A percentile compares a stretch with the other conserved stretches of the same genome.
phyloP scores from a whole-genome alignment of 2,797 vertebrate species.

The Denticeps clupeoides region DNA sequence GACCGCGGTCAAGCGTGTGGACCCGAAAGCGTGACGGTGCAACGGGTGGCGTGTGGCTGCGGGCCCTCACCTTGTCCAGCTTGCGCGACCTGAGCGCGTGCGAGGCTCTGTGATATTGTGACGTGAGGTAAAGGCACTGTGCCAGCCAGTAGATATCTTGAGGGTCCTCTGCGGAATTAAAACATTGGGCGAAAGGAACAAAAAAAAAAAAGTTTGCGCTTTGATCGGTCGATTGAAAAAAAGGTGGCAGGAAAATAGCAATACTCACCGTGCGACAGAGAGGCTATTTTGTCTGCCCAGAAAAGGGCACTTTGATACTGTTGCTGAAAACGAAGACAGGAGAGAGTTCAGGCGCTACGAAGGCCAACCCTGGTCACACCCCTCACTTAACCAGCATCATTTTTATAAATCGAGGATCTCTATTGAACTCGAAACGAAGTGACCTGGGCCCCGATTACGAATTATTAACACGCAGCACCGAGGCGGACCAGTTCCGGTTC shows the following conservation, averaged over 20 bases:
- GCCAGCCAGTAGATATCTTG: slow-evolving; percentile 97
- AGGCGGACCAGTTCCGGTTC: no score
- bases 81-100: slow-evolving; percentile 90
- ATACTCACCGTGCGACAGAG: slow-evolving; percentile 86
- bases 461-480: no score
- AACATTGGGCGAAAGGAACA: no score
- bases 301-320: slow-evolving; percentile 99
- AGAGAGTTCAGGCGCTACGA: neutral
- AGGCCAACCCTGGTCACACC: no score
- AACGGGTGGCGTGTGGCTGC: no score
- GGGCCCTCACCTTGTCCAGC: slow-evolving; percentile 78
- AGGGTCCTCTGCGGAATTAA: slow-evolving; percentile 71
- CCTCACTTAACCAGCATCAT: no score
- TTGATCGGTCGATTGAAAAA: neutral
- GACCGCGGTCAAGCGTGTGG: neutral
- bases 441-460: no score
- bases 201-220: neutral
- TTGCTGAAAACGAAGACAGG: slow-evolving; percentile 64
- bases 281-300: slow-evolving; percentile 98
- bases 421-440: no score
- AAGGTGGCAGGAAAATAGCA: no score
- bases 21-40: no score
- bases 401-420: no score
- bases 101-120: slow-evolving; percentile 94
- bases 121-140: slow-evolving; percentile 93